These are phyloP conservation scores for Falco punctatus DNA, from an alignment of 2,113 vertebrate genomes.

Conservation along the genomic window DNA sequence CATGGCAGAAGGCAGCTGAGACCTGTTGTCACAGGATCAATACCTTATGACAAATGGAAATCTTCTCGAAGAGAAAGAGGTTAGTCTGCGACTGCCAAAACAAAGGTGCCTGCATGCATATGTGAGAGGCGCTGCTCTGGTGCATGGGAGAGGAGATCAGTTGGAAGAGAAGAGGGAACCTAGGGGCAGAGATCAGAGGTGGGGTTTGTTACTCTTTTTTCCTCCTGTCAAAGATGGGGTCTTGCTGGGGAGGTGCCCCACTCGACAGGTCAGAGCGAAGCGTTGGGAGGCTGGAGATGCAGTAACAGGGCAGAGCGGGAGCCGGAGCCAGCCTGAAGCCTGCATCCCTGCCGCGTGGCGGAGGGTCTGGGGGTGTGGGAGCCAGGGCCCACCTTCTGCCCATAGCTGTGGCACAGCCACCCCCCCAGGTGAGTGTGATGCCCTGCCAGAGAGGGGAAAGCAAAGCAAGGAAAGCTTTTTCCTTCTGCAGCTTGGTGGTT, in stretches of 20 bases:
- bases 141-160: background rate
- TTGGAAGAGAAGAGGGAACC: background rate
- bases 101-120: background rate
- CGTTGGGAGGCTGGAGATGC: rapidly evolving
- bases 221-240: background rate
- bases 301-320: background rate
- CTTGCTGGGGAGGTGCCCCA: background rate
- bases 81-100: background rate
- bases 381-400: background rate
- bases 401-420: background rate
- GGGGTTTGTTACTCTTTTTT: background rate
- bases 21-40: background rate
- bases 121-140: background rate
- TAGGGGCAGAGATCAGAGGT: background rate
- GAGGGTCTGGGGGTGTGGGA: background rate
- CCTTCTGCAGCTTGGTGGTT: background rate
- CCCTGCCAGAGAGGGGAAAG: too few relatives aligned
- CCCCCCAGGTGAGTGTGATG: background rate
- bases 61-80: background rate
- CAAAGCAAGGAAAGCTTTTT: background rate
- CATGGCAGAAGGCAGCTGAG: background rate
- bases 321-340: background rate
- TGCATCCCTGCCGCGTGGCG: rapidly evolving
- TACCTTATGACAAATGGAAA: background rate
- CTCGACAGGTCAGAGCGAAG: rapidly evolving